Evolutionary conservation across 2,113 vertebrate genomes (phyloP), one percentile per base, ranked within the genome.

Genomic region (Orycteropus afer): DNA sequence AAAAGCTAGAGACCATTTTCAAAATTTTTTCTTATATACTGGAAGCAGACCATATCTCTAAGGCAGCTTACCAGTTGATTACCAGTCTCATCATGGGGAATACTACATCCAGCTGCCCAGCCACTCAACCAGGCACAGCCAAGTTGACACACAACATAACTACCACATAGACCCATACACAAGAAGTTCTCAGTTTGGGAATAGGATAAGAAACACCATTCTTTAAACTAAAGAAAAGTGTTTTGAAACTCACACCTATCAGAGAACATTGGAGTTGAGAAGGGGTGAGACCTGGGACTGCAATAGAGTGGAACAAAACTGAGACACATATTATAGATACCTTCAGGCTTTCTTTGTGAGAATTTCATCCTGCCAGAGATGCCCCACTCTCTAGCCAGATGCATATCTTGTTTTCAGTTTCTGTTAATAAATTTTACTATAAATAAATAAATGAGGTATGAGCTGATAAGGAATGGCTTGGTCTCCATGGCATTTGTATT

Each of bases 401-500:
- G 53, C 37, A 88, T 37, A 95, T 37, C 29, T 37, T 77, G 32
- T 23, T 73, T 89, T 45, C 20, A 59, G 42, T 59, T 93, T 71
- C 63, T 84, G 61, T 78, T 79, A 86, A 67, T 59, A 86, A 86
- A 55, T 47, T 53, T 37, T 74, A 82, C 8, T 49, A 8, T 77
- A 86, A 93, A 59, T 63, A 86, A 87, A 90, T 69, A 77, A 69
- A 51, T 91, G 6, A 80, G 20, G 22, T 11, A 84, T 40, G 85
- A 85, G 27, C n/a, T 94, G 29, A 86, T 82, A 61, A 86, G 7
- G 53, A 92, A 34, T 47, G 23, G 18, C 17, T 40, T 85, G 49
- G 14, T 71, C 59, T 32, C 27, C n/a, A 7, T 55, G n/a, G 53
- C 47, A 91, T 89, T 89, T 95, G 61, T 91, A 93, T 86, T 93